Conservation (phyloP, 2,797 vertebrate species). For the Cryptoprocta ferox region DNA sequence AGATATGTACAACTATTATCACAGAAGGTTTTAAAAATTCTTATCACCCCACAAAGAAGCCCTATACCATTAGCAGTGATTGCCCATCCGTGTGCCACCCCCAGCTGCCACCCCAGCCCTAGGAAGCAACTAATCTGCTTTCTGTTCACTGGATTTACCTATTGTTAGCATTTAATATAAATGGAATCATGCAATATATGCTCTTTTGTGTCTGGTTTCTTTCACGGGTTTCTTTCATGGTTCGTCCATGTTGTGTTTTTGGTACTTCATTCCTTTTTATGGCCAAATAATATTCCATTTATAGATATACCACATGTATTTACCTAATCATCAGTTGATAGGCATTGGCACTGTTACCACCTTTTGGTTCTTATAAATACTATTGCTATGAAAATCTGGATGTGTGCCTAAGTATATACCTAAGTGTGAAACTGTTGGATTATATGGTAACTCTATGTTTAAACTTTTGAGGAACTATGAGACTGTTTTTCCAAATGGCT, state of each 20-base stretch:
- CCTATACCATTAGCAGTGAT: neutral
- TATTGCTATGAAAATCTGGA: neutral
- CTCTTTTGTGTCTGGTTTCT: neutral
- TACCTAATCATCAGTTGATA: neutral
- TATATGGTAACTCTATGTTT: neutral
- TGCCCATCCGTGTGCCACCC: neutral
- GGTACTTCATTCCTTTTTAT: neutral
- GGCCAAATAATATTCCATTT: neutral
- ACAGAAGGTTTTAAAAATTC: neutral
- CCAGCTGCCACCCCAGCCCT: neutral
- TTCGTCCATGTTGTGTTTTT: neutral
- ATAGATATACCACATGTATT: neutral
- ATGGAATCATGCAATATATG: neutral
- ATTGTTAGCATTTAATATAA: neutral
- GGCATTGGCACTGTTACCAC: neutral
- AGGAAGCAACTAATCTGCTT: neutral
- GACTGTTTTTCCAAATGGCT: neutral
- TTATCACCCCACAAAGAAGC: neutral
- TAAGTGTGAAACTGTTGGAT: neutral
- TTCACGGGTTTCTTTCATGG: neutral
- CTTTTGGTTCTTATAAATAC: neutral
- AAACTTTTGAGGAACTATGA: neutral
- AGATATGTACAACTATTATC: neutral
- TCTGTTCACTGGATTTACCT: neutral
- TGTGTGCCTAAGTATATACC: neutral